phyloP scores from a whole-genome alignment of 2,888 invertebrate genomes.

The Drosophila testacea region DNA sequence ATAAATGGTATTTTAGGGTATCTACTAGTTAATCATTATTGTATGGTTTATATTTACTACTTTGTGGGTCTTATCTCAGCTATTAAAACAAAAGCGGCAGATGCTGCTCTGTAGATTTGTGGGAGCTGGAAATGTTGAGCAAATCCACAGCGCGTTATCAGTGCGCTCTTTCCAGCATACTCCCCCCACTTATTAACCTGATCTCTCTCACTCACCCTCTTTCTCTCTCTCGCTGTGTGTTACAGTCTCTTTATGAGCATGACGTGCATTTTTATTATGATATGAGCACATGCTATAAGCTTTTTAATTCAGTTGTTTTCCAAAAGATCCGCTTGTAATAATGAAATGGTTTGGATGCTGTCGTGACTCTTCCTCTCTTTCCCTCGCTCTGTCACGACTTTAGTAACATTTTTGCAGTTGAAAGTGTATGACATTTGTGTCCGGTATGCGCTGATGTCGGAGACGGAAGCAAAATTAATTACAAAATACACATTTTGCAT shows the following conservation, averaged over 20 bases:
- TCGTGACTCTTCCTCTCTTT: conserved; percentile 14
- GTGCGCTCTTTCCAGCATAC: conserved; percentile 24
- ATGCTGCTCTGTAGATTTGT: conserved; percentile 38
- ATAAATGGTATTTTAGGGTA: background rate
- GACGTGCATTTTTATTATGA: conserved; percentile 71
- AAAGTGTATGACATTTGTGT: conserved; percentile 65
- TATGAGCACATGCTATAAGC: conserved; percentile 48
- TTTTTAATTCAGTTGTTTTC: conserved; percentile 31
- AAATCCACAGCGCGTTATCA: conserved; percentile 43
- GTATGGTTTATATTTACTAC: background rate
- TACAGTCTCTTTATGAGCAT: conserved; percentile 54
- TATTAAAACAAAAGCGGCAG: conserved; percentile 22
- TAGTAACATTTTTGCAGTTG: conserved; percentile 62
- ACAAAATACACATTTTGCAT: conserved; percentile 49
- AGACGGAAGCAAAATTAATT: conserved; percentile 73
- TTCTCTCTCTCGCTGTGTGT: conserved; percentile 5
- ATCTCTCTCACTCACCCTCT: background rate
- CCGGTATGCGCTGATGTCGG: conserved; percentile 46
- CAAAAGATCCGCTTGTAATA: conserved; percentile 50
- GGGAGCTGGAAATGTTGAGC: conserved; percentile 18
- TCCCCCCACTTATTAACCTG: conserved; percentile 6
- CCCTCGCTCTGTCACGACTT: conserved; percentile 15
- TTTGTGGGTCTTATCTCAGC: conserved; percentile 39
- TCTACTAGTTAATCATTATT: background rate
- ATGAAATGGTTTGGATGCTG: conserved; percentile 47